Evolutionary conservation across 2,888 invertebrate species (phyloP).

Genomic region (Dicyrtoma fusca): DNA sequence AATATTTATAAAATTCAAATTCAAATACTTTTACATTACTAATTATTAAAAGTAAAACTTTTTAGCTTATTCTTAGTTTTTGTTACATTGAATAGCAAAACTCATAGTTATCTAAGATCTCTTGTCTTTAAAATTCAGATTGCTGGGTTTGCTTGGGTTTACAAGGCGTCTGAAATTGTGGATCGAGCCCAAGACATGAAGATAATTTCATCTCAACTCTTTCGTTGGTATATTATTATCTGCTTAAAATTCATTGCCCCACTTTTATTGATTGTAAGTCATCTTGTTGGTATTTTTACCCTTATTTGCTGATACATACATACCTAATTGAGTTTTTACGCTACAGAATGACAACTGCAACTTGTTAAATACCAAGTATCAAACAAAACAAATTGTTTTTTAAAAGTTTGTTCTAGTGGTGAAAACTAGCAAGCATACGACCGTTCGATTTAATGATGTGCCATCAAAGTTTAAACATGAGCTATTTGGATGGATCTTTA

Average conservation of each 20-base stretch:
- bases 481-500: not conserved
- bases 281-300: too few species aligned
- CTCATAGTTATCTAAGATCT: not conserved
- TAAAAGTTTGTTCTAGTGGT: conserved; percentile 18
- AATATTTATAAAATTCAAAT: conserved; percentile 6
- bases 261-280: not conserved
- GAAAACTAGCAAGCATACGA: not conserved
- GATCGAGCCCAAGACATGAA: conserved; percentile 47
- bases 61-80: not conserved
- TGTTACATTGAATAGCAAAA: too few species aligned
- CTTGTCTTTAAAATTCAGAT: conserved; percentile 1
- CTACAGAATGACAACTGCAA: not conserved
- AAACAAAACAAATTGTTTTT: not conserved
- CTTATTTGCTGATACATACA: too few species aligned
- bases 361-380: not conserved
- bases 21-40: too few species aligned
- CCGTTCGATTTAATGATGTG: conserved; percentile 8
- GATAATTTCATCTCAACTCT: conserved; percentile 10
- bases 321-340: not conserved
- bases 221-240: conserved; percentile 23
- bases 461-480: not conserved
- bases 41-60: not conserved
- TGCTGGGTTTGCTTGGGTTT: conserved; percentile 42
- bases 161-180: conserved; percentile 36
- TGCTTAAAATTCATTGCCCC: conserved; percentile 20